These are phyloP conservation scores for Hydrophis major DNA, from an alignment of 2,797 vertebrate genomes.

Conservation along the genomic window DNA sequence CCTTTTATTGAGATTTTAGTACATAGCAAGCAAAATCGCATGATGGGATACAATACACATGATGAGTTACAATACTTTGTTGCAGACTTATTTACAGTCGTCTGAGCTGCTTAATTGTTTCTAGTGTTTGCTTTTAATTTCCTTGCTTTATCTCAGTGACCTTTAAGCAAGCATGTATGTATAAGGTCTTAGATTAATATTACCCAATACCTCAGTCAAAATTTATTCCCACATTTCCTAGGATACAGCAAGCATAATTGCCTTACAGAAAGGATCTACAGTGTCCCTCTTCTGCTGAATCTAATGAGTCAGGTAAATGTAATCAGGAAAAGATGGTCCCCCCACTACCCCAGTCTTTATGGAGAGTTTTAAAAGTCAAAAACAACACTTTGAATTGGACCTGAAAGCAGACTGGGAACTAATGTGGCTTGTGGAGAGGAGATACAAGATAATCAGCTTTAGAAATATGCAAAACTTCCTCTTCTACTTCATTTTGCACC, in stretches of 20 bases:
- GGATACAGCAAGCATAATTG: background rate
- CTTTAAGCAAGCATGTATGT: too few relatives aligned
- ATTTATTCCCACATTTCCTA: background rate
- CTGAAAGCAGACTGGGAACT: background rate
- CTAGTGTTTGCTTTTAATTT: too few relatives aligned
- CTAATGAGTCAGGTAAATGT: background rate
- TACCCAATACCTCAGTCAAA: too few relatives aligned
- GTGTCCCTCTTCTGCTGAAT: background rate
- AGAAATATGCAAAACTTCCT: background rate
- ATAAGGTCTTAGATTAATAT: too few relatives aligned
- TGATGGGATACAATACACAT: too few relatives aligned
- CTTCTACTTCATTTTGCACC: background rate
- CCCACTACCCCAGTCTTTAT: background rate
- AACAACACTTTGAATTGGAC: background rate
- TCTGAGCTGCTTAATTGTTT: too few relatives aligned
- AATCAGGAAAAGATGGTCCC: background rate
- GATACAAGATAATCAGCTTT: background rate
- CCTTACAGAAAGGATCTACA: background rate
- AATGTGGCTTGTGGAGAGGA: background rate
- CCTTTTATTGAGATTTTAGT: too few relatives aligned
- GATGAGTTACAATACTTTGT: too few relatives aligned
- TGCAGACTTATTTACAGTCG: too few relatives aligned
- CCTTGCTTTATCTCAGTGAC: too few relatives aligned
- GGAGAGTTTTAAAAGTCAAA: background rate
- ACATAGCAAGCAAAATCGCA: too few relatives aligned